Evolutionary conservation across 2,888 invertebrate species (phyloP), one percentile per base, ranked within the genome.

Genomic region (Luperina nickerlii): DNA sequence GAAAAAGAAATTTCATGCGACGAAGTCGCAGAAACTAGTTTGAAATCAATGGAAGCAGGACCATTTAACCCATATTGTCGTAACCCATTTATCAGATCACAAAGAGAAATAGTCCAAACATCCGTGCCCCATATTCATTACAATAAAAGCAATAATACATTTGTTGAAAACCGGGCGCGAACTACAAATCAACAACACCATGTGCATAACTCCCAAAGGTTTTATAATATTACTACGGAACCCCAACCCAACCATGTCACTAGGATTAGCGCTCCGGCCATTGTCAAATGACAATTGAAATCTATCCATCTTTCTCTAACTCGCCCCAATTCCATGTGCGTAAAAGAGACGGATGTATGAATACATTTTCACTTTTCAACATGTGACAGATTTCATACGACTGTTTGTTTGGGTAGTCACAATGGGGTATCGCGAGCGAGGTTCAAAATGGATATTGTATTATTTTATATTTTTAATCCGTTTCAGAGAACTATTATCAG

Each of bases 321-420:
- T 73, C 84, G 79, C 82, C 83, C 81, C 85, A 83, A 78, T 79
- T 65, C 76, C 70, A 78, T 60, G 76, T 69, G 86, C 74, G 76
- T 79, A 92, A 96, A 87, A 86, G 95, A 92, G 96, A 95, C 92
- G 88, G 93, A 89, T 89, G 91, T 90, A 88, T 85, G 93, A 95
- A 95, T 96, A 95, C 95, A 94, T 96, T 96, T 95, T 95, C 95
- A 94, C 95, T 96, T 95, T 95, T 95, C 95, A 95, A 96, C 95
- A 96, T 96, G 96, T 96, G 96, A 96, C 96, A 96, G 96, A 95
- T 96, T 95, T 95, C 94, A 93, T 95, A 94, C 95, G 95, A 95
- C 95, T 95, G 95, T 96, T 96, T 96, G 96, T 96, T 96, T 96
- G 95, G 92, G 91, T 94, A 92, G 92, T 83, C 88, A 91, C 94